Conservation (phyloP, 2,113 vertebrate genomes). For the Zosterops japonicus region DNA sequence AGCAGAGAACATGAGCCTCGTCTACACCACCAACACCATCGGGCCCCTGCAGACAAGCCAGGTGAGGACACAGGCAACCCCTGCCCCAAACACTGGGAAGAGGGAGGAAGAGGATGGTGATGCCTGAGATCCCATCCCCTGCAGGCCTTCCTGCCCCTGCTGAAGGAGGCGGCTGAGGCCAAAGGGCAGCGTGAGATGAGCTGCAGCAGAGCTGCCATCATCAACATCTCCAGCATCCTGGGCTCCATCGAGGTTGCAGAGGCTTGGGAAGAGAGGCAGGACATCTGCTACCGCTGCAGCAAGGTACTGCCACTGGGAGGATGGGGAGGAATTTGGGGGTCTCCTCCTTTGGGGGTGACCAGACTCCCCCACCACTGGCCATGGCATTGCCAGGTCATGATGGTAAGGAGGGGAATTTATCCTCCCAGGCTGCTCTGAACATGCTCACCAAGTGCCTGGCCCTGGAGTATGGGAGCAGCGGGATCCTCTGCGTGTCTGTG, state of each 20-base stretch:
- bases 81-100: accelerated
- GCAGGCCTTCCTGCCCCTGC: constrained; percentile 31
- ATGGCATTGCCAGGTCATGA: background rate
- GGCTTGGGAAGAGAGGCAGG: constrained; percentile 41
- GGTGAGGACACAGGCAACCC: background rate
- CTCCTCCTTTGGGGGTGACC: background rate
- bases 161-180: background rate
- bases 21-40: constrained; percentile 47
- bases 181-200: background rate
- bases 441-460: constrained; percentile 63
- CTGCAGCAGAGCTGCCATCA: constrained; percentile 41
- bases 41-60: constrained; percentile 52
- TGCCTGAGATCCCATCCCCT: accelerated
- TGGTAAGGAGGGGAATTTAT: background rate
- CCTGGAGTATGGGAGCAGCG: constrained; percentile 1
- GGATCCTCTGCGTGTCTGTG: constrained; percentile 42
- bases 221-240: constrained; percentile 55
- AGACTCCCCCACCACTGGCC: accelerated
- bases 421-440: constrained; percentile 45
- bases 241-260: background rate
- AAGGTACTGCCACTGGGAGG: accelerated
- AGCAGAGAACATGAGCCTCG: background rate
- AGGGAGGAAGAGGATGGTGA: background rate
- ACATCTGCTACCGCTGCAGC: constrained; percentile 57
- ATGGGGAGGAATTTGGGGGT: background rate